Evolutionary conservation across 2,113 vertebrate genomes (phyloP).

Genomic region (Amphiprion percula): DNA sequence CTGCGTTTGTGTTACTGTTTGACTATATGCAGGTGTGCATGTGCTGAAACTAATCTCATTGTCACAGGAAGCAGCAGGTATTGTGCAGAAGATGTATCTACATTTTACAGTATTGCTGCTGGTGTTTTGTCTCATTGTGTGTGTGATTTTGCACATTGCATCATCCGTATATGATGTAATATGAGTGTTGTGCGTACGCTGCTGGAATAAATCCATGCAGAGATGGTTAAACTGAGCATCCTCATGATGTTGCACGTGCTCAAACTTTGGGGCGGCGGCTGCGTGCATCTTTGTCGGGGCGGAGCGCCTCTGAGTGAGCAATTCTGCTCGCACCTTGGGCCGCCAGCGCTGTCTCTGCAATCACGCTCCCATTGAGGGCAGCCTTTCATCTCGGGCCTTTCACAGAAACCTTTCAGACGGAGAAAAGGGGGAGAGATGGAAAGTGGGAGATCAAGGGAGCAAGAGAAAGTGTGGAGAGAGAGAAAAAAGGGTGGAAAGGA

Average conservation of each 20-base stretch:
- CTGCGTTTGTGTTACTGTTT: not conserved
- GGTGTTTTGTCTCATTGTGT: not conserved
- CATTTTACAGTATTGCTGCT: not conserved
- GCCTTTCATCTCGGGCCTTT: conserved; percentile 80
- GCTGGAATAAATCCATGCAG: conserved; percentile 7
- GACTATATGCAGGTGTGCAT: conserved; percentile 3
- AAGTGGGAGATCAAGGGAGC: not conserved
- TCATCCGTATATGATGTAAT: conserved; percentile 14
- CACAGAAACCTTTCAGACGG: conserved; percentile 74
- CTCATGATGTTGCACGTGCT: conserved; percentile 24
- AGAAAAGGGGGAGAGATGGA: conserved; percentile 60
- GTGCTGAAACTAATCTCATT: conserved; percentile 8
- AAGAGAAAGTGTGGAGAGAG: conserved; percentile 19
- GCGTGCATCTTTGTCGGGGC: conserved; percentile 20
- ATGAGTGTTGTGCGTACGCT: not conserved
- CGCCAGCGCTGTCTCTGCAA: conserved; percentile 69
- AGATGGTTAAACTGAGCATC: conserved; percentile 21
- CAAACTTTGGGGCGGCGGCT: conserved; percentile 34
- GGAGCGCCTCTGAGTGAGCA: conserved; percentile 57
- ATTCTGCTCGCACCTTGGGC: conserved; percentile 67
- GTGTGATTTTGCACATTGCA: conserved; percentile 15
- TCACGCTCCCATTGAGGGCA: conserved; percentile 72
- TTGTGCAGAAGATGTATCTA: not conserved
- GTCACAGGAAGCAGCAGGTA: conserved; percentile 5
- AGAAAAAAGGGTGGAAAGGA: conserved; percentile 54